Conservation (phyloP, 2,113 vertebrate species). For the Grus americana region DNA sequence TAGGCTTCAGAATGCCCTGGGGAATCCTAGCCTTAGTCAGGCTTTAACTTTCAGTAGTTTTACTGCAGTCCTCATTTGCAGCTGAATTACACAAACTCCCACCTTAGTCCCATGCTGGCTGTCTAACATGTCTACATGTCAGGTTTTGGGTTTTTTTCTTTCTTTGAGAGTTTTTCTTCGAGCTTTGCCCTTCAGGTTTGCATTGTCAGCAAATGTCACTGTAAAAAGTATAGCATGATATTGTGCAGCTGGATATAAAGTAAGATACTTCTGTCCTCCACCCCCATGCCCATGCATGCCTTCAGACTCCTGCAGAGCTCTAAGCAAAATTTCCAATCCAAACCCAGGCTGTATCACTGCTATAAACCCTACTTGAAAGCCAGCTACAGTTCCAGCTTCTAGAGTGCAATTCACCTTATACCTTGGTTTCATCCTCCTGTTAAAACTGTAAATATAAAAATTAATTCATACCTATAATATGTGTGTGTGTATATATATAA, state of each 20-base stretch:
- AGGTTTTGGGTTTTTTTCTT: background rate
- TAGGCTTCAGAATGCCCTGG: background rate
- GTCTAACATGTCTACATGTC: background rate
- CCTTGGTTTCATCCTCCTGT: background rate
- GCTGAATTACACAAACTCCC: background rate
- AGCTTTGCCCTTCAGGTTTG: background rate
- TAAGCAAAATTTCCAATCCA: background rate
- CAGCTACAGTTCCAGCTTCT: background rate
- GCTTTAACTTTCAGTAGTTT: background rate
- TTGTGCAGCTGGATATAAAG: background rate
- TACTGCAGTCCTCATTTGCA: background rate
- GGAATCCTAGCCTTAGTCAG: background rate
- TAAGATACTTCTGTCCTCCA: background rate
- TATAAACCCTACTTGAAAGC: background rate
- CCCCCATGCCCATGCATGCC: background rate
- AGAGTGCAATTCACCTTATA: background rate
- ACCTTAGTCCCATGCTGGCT: background rate
- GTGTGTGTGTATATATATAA: accelerated
- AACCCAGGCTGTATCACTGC: background rate
- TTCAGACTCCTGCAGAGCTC: background rate
- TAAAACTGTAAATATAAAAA: background rate
- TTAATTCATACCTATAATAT: background rate
- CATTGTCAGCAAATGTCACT: background rate
- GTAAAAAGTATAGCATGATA: background rate
- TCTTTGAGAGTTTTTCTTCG: background rate